Percentiles rank a stretch among this genome's conserved stretches.
These are phyloP conservation scores for Blastomussa wellsi DNA, from an alignment of 92 coral and sea anemone genomes.

Conservation along the genomic window DNA sequence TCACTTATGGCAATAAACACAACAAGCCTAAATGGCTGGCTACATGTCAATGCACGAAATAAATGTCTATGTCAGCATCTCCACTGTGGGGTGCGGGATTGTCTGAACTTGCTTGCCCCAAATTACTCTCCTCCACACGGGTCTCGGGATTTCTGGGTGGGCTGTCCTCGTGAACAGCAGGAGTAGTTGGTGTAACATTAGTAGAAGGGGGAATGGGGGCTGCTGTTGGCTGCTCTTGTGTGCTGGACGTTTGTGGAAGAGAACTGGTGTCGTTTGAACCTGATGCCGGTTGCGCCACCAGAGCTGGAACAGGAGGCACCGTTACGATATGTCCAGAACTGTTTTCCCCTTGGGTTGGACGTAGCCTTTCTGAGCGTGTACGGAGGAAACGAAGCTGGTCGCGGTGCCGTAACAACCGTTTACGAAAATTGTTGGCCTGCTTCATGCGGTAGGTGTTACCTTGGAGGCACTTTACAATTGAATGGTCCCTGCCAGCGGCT, in stretches of 20 bases:
- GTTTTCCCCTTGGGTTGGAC: not conserved
- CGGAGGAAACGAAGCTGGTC: slow-evolving; percentile 51
- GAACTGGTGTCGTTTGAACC: no score
- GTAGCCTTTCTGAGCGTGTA: slow-evolving; percentile 21
- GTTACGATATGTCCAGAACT: not conserved
- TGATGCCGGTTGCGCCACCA: not conserved
- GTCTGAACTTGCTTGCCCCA: not conserved
- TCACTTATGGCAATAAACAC: no score
- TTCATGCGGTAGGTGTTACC: slow-evolving; percentile 27
- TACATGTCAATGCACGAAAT: not conserved
- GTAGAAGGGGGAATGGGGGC: no score
- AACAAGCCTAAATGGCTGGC: no score
- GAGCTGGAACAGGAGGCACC: not conserved
- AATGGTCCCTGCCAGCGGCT: slow-evolving; percentile 49
- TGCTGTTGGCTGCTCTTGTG: no score
- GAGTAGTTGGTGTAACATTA: no score
- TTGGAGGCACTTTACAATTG: slow-evolving; percentile 49
- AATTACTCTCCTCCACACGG: not conserved
- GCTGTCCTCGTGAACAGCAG: no score
- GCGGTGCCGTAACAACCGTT: slow-evolving; percentile 41
- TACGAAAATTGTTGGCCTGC: slow-evolving; percentile 33
- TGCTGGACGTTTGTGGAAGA: no score
- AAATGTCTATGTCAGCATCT: not conserved
- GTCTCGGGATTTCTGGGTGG: not conserved
- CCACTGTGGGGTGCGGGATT: not conserved